Evolutionary conservation across 2,113 vertebrate genomes (phyloP).

Genomic region (Furnarius figulus): DNA sequence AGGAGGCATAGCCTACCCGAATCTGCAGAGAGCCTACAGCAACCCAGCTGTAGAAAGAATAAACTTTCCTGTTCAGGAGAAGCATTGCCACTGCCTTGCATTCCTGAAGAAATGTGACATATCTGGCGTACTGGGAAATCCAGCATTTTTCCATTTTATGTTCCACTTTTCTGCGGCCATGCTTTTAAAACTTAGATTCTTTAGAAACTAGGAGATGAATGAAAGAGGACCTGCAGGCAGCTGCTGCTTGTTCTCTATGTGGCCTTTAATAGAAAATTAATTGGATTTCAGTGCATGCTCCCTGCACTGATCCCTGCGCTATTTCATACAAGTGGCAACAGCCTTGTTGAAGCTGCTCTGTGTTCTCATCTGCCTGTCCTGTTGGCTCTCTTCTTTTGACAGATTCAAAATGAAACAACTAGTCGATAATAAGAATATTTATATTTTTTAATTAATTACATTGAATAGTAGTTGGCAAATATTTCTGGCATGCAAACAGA

Average conservation of each 20-base stretch:
- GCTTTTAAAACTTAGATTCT: not conserved
- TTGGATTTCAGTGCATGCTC: not conserved
- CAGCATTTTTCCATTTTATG: not conserved
- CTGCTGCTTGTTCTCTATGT: slow-evolving; percentile 5
- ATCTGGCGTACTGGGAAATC: not conserved
- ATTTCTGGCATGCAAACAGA: not conserved
- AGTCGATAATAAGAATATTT: slow-evolving; percentile 19
- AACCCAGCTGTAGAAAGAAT: not conserved
- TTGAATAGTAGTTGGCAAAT: not conserved
- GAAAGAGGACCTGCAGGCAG: not conserved
- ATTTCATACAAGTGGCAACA: not conserved
- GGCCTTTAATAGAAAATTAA: slow-evolving; percentile 26
- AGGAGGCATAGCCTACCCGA: not conserved
- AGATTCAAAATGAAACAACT: slow-evolving; percentile 24
- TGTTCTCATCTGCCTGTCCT: not conserved
- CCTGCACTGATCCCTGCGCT: not conserved
- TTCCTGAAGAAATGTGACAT: not conserved
- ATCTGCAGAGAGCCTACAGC: not conserved
- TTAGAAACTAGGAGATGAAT: not conserved
- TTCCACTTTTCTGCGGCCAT: not conserved
- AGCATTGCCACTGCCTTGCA: not conserved
- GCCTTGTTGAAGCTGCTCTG: not conserved
- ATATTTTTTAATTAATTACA: slow-evolving; percentile 13
- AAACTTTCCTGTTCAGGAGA: not conserved
- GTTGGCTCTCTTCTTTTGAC: not conserved